Evolutionary conservation across 2,888 invertebrate genomes (phyloP), one percentile per base, ranked within the genome.

Genomic region (Nymphalis c-album): DNA sequence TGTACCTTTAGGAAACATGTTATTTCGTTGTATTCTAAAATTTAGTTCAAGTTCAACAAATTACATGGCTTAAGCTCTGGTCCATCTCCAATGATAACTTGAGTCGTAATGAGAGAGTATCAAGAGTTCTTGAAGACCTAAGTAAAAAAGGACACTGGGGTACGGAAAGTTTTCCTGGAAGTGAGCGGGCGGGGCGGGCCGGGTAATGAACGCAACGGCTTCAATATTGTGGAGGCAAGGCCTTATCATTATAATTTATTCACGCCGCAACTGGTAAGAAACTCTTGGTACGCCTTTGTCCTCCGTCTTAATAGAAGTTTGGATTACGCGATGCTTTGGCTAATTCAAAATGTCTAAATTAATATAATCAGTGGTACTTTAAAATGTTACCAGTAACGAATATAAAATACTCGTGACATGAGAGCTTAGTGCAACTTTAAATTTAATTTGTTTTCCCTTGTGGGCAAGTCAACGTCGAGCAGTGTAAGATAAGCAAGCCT

Each of bases 171-270:
- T 68, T 65, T 63, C 63, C 63, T 57, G 66, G 66, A 60, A 65
- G 59, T 51, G 57, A 63, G 58, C 63, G 71, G 71, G 72, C 53
- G 69, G 71, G 70, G 63, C 68, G 70, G 71, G 53, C 50, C 64
- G 69, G 68, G 70, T 74, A 74, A 73, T 74, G 89, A 90, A 90
- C 90, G 90, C 86, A 88, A 88, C 88, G 88, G 87, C 88, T 87
- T 85, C 87, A 89, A 90, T 90, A 90, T 87, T 86, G 85, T 87
- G 85, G 85, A 85, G 86, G 84, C 85, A 84, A 80, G 81, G 83
- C 83, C 87, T 88, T 89, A 88, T 88, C 88, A 84, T 88, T 87
- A 90, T 91, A 89, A 91, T 90, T 91, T 90, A 91, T 91, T 91
- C 90, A 90, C 80, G 81, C 82, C 81, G 81, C 78, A 85, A 81